Evolutionary conservation across 2,888 invertebrate species (phyloP), one percentile per base, ranked within the genome.

Genomic region (Cryptophagus acutangulus): DNA sequence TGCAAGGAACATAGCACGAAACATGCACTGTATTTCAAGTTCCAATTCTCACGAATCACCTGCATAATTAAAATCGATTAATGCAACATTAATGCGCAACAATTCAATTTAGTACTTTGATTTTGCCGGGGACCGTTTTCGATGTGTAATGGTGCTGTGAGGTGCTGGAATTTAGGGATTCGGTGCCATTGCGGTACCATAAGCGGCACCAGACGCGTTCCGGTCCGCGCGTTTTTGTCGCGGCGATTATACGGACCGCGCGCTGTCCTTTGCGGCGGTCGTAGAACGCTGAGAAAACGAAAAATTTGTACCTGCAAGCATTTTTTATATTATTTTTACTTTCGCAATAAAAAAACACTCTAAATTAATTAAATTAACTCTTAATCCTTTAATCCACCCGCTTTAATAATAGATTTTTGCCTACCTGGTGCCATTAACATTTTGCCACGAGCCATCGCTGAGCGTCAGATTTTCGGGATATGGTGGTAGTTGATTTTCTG

Each of bases 21-120:
- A 57, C 87, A 86, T 5, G 93, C 93, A 63, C 89, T 90, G 71
- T 89, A 93, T 63, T 89, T 88, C 16, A 93, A 72, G 65, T 89
- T 92, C 93, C 93, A 93, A 65, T 93, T 92, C 66, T 93, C 93
- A 14, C 91, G 76, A 42, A 93, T 92, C 2, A 88, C 81, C 84
- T 81, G 58, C 26, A 58, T 56, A 31, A 45, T 31, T 40, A 36
- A 36, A 29, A 31, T 20, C 25, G 36, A 36, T 29, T 10, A 6
- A 29, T 6, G 13, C 17, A 33, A 10, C 8, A 14, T 17, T n/a
- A 9, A 24, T n/a, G 17, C 9, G 34, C 9, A 26, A 8, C 28
- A 36, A n/a, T 31, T 31, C 16, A 10, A 15, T 8, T 3, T 15
- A 62, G 64, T 64, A 82, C 81, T 74, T 87, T 87, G 41, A 87